Conservation (phyloP, 2,888 invertebrate species). For the Parnassius smintheus region DNA sequence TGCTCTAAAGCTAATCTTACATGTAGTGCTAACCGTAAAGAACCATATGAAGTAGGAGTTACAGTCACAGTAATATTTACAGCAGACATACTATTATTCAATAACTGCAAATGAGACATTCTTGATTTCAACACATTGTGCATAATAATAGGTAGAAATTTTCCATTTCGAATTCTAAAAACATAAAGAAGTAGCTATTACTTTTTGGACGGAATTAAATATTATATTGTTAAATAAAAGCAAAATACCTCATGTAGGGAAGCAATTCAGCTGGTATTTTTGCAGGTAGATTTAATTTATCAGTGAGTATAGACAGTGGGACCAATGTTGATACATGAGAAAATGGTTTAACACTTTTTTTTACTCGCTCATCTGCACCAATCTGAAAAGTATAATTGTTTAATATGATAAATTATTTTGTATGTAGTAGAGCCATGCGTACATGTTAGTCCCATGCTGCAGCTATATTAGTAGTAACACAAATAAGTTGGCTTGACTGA, state of each 20-base stretch:
- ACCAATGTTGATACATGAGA: slow-evolving; percentile 88
- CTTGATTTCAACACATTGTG: slow-evolving; percentile 92
- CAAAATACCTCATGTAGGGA: slow-evolving; percentile 78
- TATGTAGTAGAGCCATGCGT: too few relatives aligned
- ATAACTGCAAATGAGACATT: slow-evolving; percentile 85
- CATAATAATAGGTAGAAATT: slow-evolving; percentile 91
- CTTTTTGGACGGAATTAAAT: neutral
- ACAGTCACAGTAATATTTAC: slow-evolving; percentile 87
- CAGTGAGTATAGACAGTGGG: slow-evolving; percentile 89
- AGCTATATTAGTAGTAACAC: too few relatives aligned
- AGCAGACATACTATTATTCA: slow-evolving; percentile 81
- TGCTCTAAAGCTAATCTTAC: slow-evolving; percentile 87
- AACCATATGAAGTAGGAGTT: slow-evolving; percentile 89
- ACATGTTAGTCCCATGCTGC: too few relatives aligned
- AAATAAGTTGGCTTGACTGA: too few relatives aligned
- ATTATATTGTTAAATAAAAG: neutral
- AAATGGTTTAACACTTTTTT: slow-evolving; percentile 74
- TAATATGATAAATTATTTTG: neutral
- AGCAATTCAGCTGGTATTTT: slow-evolving; percentile 86
- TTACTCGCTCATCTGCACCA: slow-evolving; percentile 31
- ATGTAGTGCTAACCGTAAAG: slow-evolving; percentile 88
- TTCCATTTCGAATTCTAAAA: slow-evolving; percentile 81
- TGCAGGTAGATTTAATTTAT: slow-evolving; percentile 83
- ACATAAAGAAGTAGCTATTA: slow-evolving; percentile 23
- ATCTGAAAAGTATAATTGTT: slow-evolving; percentile 43